Conservation (phyloP, 2,888 invertebrate species). For the Saturnia japonica region DNA sequence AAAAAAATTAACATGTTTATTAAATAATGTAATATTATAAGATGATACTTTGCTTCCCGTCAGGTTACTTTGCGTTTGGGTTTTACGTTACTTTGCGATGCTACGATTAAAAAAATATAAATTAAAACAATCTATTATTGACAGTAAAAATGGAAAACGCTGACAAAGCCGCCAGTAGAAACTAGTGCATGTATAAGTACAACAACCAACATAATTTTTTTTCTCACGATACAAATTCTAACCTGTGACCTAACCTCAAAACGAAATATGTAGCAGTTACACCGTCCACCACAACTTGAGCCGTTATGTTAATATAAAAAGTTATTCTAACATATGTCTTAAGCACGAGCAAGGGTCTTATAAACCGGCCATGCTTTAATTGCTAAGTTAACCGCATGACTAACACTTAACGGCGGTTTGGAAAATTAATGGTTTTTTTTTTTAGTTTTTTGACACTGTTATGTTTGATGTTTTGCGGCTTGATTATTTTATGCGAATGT, state of each 20-base stretch:
- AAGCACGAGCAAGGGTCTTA: constrained; percentile 32
- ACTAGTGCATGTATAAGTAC: not conserved
- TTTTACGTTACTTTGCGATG: not conserved
- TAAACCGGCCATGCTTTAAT: constrained; percentile 57
- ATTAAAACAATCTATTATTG: not conserved
- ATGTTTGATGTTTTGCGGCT: constrained; percentile 19
- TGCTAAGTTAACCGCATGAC: constrained; percentile 62
- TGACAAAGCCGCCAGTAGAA: not conserved
- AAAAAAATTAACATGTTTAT: too few species aligned
- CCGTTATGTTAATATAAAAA: constrained; percentile 24
- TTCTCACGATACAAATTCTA: constrained; percentile 70
- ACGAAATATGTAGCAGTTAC: constrained; percentile 35
- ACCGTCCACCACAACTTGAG: constrained; percentile 43
- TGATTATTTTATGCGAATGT: constrained; percentile 25
- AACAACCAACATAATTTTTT: constrained; percentile 2
- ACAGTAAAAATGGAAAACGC: not conserved
- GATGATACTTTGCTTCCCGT: too few species aligned
- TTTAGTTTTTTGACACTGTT: constrained; percentile 32
- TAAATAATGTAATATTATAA: too few species aligned
- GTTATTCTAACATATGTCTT: not conserved
- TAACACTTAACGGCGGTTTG: constrained; percentile 65
- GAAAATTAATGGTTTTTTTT: constrained; percentile 34
- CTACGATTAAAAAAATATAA: not conserved
- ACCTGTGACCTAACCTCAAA: constrained; percentile 67
- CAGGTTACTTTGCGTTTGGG: too few species aligned